Evolutionary conservation across 2,797 vertebrate genomes (phyloP), one percentile per base, ranked within the genome.

Genomic region (Menidia menidia): DNA sequence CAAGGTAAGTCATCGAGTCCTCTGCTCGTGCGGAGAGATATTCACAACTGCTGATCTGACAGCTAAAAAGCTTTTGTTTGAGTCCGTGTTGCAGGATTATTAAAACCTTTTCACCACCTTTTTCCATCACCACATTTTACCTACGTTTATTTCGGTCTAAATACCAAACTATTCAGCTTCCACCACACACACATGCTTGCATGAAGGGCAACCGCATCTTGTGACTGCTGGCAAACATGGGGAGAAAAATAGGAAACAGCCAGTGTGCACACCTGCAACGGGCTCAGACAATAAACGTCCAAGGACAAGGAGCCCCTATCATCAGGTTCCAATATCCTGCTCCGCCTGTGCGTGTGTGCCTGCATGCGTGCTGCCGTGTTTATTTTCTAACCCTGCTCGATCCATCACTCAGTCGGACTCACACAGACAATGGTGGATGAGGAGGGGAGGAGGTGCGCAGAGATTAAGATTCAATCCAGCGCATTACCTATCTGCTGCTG

Each of bases 281-380:
- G 19, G 66, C 68, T 73, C 10, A 63, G 61, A 71, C 56, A 73
- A 85, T 78, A 80, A 87, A 76, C 76, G 77, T 45, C 78, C 75
- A 85, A 85, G 80, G 78, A 60, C 33, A 16, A 72, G n/a, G 18
- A 71, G 71, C 33, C 68, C 59, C 75, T 71, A 66, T 92, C 89
- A 88, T 87, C 90, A 78, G 70, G 39, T 76, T 76, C 60, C 68
- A 90, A 91, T 90, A 91, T 87, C 59, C 80, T 70, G 74, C 82
- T 52, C 48, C 73, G 65, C 48, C 25, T 7, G 25, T 25, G 25
- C 80, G 51, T 66, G 0, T 6, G 33, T 60, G 75, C 47, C 61
- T 64, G 64, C 35, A 43, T 42, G 50, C 71, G 68, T 51, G n/a
- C 56, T 45, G 62, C 35, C 11, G 12, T 73, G 55, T 71, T 54